Evolutionary conservation across 2,113 vertebrate species (phyloP).

Genomic region (Lagenorhynchus albirostris): DNA sequence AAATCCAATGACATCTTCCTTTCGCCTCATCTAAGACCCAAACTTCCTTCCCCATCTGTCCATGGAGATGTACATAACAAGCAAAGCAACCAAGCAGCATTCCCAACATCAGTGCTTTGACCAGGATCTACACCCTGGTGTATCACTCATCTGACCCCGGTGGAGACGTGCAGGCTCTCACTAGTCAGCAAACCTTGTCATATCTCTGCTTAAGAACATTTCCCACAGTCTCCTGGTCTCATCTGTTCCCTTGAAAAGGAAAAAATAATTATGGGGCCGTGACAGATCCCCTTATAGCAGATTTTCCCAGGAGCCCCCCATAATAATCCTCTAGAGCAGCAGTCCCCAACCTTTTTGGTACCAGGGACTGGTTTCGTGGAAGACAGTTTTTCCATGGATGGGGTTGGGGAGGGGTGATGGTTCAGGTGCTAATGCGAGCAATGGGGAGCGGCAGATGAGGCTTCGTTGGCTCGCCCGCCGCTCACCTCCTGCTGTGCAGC

Average conservation of each 20-base stretch:
- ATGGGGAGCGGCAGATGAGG: too few species aligned
- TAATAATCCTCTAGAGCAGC: not conserved
- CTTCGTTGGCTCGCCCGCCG: too few species aligned
- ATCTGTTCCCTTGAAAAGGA: not conserved
- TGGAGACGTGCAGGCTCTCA: not conserved
- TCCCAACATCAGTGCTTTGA: fast-evolving
- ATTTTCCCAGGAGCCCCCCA: not conserved
- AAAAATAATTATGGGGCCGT: not conserved
- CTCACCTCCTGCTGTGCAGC: too few species aligned
- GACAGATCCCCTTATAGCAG: not conserved
- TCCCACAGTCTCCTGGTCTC: not conserved
- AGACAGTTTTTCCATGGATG: too few species aligned
- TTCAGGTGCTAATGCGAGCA: too few species aligned
- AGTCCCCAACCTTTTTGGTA: too few species aligned
- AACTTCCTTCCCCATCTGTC: not conserved
- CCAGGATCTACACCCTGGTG: fast-evolving
- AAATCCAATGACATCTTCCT: not conserved
- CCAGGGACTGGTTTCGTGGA: too few species aligned
- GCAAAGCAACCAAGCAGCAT: not conserved
- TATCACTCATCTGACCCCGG: not conserved
- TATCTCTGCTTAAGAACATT: not conserved
- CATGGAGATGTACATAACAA: not conserved
- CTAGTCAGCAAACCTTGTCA: not conserved
- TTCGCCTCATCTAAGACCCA: not conserved
- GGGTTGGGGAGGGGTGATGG: too few species aligned